Evolutionary conservation across 2,113 vertebrate species (phyloP).

Genomic region (Holacanthus passer): DNA sequence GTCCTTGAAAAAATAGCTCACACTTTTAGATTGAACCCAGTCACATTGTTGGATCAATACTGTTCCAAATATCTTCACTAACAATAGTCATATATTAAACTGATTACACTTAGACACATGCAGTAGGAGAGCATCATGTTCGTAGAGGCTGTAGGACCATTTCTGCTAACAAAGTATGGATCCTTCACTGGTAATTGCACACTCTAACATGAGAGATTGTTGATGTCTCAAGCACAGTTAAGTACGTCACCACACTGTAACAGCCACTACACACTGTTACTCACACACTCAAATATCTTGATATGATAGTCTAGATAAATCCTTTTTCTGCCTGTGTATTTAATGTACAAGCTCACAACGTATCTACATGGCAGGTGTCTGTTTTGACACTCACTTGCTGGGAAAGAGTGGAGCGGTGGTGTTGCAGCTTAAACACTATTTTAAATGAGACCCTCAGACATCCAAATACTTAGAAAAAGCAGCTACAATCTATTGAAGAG

Average conservation of each 20-base stretch:
- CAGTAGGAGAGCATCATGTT: neutral
- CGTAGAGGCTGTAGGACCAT: constrained; percentile 30
- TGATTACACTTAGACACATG: neutral
- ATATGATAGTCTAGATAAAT: constrained; percentile 18
- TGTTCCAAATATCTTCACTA: neutral
- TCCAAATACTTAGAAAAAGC: constrained; percentile 40
- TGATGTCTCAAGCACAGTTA: constrained; percentile 57
- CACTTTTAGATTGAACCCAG: neutral
- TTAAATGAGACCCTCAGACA: constrained; percentile 41
- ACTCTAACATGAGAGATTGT: constrained; percentile 47
- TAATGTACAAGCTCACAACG: constrained; percentile 11
- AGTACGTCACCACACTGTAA: constrained; percentile 31
- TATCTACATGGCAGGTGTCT: constrained; percentile 23
- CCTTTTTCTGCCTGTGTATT: constrained; percentile 26
- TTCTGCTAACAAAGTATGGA: constrained; percentile 49
- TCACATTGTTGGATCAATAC: neutral
- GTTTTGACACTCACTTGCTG: constrained; percentile 30
- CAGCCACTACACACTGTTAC: constrained; percentile 19
- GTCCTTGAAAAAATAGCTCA: neutral
- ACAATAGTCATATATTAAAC: neutral
- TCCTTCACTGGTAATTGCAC: constrained; percentile 57
- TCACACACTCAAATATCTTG: constrained; percentile 38
- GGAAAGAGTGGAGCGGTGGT: constrained; percentile 5
- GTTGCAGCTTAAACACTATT: constrained; percentile 27
- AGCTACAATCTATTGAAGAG: constrained; percentile 33